phyloP scores from a whole-genome alignment of 2,888 invertebrate species.

The Drosophila nr. perissopoda region DNA sequence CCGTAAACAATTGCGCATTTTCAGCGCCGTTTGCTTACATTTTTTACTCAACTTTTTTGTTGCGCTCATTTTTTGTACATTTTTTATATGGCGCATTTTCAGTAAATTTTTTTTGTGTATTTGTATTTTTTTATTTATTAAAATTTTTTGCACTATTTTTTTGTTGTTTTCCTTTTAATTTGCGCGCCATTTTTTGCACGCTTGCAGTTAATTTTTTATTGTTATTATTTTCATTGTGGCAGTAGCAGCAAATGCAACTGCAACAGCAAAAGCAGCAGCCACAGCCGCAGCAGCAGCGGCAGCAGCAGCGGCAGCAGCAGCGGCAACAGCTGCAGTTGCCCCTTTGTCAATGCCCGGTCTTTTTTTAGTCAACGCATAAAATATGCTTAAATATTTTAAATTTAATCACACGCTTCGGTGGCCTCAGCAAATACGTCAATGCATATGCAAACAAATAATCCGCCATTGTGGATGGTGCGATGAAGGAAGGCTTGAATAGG shows the following conservation, averaged over 20 bases:
- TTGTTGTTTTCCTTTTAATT: conserved; percentile 74
- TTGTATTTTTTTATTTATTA: conserved; percentile 11
- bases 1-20: conserved; percentile 79
- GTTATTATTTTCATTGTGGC: conserved; percentile 65
- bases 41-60: conserved; percentile 42
- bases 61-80: conserved; percentile 49
- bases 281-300: conserved; percentile 13
- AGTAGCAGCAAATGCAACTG: conserved; percentile 14
- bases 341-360: conserved; percentile 66
- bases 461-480: background rate
- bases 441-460: conserved; percentile 78
- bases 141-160: conserved; percentile 39
- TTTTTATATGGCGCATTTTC: conserved; percentile 57
- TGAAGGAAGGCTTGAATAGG: background rate
- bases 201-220: conserved; percentile 66
- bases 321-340: conserved; percentile 29
- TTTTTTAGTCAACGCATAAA: conserved; percentile 77
- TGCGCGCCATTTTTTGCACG: conserved; percentile 67
- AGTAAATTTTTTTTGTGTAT: conserved; percentile 34
- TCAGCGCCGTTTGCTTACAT: conserved; percentile 76
- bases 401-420: conserved; percentile 78
- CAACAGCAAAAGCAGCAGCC: background rate
- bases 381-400: conserved; percentile 80
- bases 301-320: conserved; percentile 5
- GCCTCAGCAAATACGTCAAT: conserved; percentile 74